These are phyloP conservation scores for Tetramorium bicarinatum DNA, from an alignment of 2,888 invertebrate species.

Conservation along the genomic window DNA sequence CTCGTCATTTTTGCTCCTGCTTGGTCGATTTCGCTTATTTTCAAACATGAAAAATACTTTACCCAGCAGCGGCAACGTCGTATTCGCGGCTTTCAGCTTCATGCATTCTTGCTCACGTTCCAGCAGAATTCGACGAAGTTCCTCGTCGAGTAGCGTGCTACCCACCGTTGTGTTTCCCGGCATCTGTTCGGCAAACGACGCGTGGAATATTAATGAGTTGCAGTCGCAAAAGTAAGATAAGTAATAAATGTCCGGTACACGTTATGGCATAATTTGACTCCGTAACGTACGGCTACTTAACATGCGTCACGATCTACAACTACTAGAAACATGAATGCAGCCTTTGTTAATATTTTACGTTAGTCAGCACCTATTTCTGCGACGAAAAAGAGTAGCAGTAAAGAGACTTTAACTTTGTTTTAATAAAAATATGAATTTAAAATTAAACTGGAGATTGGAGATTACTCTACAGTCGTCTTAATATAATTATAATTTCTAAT, in stretches of 20 bases:
- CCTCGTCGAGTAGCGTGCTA: constrained; percentile 80
- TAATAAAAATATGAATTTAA: neutral
- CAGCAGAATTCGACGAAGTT: constrained; percentile 74
- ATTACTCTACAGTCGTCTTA: neutral
- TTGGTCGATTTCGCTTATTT: constrained; percentile 38
- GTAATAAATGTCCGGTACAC: constrained; percentile 12
- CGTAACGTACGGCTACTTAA: constrained; percentile 6
- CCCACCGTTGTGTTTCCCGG: constrained; percentile 80
- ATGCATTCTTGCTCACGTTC: constrained; percentile 78
- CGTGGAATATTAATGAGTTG: constrained; percentile 46
- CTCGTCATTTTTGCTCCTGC: constrained; percentile 25
- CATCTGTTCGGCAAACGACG: constrained; percentile 72
- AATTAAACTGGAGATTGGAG: neutral
- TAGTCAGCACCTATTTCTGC: neutral
- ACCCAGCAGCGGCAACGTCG: constrained; percentile 79
- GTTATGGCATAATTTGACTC: constrained; percentile 7
- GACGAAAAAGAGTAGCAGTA: too few species aligned
- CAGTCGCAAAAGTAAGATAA: constrained; percentile 36
- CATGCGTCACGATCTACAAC: constrained; percentile 9
- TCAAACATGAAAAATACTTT: constrained; percentile 42
- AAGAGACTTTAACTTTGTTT: neutral
- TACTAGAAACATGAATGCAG: constrained; percentile 14
- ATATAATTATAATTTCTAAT: neutral
- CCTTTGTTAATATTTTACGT: constrained; percentile 3
- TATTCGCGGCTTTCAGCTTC: constrained; percentile 73